These are phyloP conservation scores for Epicauta chinensis DNA, from an alignment of 1,140 invertebrate genomes.

Conservation along the genomic window DNA sequence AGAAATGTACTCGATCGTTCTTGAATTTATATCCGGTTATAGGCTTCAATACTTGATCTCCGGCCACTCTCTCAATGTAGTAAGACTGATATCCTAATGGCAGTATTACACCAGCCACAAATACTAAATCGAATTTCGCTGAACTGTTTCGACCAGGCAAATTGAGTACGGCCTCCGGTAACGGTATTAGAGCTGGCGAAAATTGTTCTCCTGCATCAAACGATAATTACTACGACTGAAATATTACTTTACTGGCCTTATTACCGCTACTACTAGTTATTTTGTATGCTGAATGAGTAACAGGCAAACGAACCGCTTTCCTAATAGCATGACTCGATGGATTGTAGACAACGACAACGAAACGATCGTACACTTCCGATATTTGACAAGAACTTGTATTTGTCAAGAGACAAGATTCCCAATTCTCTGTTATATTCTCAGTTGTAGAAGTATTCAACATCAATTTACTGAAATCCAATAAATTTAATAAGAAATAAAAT, in stretches of 20 bases:
- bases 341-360: slow-evolving; percentile 74
- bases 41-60: neutral
- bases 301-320: slow-evolving; percentile 66
- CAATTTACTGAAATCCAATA: slow-evolving; percentile 14
- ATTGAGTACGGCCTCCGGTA: slow-evolving; percentile 51
- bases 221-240: neutral
- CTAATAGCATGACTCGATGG: slow-evolving; percentile 61
- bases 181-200: slow-evolving; percentile 54
- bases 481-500: too few relatives aligned
- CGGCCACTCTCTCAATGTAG: slow-evolving; percentile 42
- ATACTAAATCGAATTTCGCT: slow-evolving; percentile 59
- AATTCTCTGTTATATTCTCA: slow-evolving; percentile 8
- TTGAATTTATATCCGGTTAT: neutral
- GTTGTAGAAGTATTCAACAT: neutral
- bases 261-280: slow-evolving; percentile 57
- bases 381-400: slow-evolving; percentile 60
- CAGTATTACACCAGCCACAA: slow-evolving; percentile 56
- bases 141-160: slow-evolving; percentile 57
- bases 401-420: slow-evolving; percentile 20
- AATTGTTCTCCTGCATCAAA: slow-evolving; percentile 46
- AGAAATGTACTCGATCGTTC: too few relatives aligned
- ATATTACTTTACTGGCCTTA: neutral
- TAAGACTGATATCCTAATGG: slow-evolving; percentile 60
- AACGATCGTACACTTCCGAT: slow-evolving; percentile 57
- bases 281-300: slow-evolving; percentile 51